phyloP scores from a whole-genome alignment of 2,888 invertebrate species.

The Eupithecia dodoneata region DNA sequence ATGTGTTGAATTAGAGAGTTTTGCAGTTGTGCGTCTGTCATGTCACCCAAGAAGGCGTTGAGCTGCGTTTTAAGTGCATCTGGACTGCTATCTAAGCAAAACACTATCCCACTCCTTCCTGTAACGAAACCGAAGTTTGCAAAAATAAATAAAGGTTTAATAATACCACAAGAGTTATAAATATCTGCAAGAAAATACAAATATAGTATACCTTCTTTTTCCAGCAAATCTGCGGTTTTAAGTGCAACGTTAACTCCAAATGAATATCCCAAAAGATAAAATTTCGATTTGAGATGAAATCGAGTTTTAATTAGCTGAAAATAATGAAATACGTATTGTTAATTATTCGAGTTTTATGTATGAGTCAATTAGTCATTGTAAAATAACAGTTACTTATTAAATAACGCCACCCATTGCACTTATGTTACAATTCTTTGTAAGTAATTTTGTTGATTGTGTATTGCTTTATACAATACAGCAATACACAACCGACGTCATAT shows the following conservation, averaged over 20 bases:
- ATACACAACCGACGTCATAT: too few relatives aligned
- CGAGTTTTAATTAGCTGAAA: constrained; percentile 44
- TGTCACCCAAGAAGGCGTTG: constrained; percentile 48
- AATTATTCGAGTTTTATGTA: too few relatives aligned
- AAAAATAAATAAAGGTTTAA: background rate
- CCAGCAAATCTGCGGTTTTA: constrained; percentile 2
- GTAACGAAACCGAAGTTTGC: background rate
- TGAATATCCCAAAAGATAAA: constrained; percentile 4
- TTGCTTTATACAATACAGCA: too few relatives aligned
- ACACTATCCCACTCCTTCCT: constrained; percentile 48
- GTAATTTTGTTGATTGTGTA: too few relatives aligned
- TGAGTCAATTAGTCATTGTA: too few relatives aligned
- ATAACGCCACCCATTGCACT: too few relatives aligned
- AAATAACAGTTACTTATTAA: too few relatives aligned
- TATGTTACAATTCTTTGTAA: too few relatives aligned
- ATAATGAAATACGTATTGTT: background rate
- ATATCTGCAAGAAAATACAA: background rate
- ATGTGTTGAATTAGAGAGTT: constrained; percentile 49
- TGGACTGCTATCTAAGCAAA: constrained; percentile 59
- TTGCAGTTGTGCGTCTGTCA: constrained; percentile 49
- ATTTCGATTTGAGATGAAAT: constrained; percentile 38
- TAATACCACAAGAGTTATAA: background rate
- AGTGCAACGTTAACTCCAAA: constrained; percentile 15
- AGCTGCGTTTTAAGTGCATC: constrained; percentile 51
- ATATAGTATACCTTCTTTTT: constrained; percentile 8